These are phyloP conservation scores for Dysmachus trigonus DNA, from an alignment of 2,888 invertebrate genomes.

Conservation along the genomic window DNA sequence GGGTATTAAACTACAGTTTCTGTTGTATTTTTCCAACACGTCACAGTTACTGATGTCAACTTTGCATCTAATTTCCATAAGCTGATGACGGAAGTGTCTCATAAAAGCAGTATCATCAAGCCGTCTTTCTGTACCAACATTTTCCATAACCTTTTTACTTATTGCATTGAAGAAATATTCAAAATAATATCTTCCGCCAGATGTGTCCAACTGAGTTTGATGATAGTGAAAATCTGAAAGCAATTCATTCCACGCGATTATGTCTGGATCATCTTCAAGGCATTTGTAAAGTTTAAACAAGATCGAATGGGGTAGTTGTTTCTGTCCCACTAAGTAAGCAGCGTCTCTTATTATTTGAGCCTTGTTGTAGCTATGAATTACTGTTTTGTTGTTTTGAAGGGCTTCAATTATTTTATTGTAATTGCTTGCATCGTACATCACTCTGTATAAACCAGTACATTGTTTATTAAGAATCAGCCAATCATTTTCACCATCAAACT, in stretches of 20 bases:
- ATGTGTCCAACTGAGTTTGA: background rate
- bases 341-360: conserved; percentile 90
- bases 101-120: background rate
- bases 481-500: conserved; percentile 48
- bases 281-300: background rate
- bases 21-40: too few species aligned
- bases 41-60: background rate
- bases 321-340: background rate
- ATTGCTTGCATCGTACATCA: conserved; percentile 75
- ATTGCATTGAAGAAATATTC: background rate
- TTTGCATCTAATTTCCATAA: background rate
- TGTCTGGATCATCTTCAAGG: background rate
- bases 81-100: background rate
- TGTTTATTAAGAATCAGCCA: conserved; percentile 63
- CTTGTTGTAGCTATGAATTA: conserved; percentile 79
- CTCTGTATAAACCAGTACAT: conserved; percentile 67
- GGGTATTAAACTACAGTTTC: too few species aligned
- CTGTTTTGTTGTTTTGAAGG: conserved; percentile 70
- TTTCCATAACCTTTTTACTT: background rate
- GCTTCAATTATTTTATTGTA: conserved; percentile 73
- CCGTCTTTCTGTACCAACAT: background rate
- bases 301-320: background rate
- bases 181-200: background rate
- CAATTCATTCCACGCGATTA: background rate
- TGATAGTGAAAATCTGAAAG: background rate